Evolutionary conservation across 2,888 invertebrate genomes (phyloP).

Genomic region (Cyrtodaria siliqua): DNA sequence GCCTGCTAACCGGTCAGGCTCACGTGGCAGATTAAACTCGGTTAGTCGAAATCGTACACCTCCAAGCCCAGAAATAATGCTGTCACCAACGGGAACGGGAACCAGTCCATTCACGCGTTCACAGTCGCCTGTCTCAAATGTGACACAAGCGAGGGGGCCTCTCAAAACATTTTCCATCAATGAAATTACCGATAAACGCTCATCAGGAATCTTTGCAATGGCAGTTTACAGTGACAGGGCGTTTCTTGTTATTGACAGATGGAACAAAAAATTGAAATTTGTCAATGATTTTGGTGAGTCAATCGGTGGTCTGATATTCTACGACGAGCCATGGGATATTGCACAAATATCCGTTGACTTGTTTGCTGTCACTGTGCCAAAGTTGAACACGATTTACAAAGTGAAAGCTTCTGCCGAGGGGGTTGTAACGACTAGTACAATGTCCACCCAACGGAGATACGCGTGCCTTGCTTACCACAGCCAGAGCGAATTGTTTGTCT

Average conservation of each 20-base stretch:
- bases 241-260: conserved; percentile 56
- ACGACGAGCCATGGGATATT: conserved; percentile 63
- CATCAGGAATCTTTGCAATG: conserved; percentile 51
- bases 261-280: conserved; percentile 63
- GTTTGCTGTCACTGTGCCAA: conserved; percentile 59
- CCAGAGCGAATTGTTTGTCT: conserved; percentile 48
- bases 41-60: neutral
- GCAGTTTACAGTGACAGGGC: conserved; percentile 28
- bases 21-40: neutral
- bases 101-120: neutral
- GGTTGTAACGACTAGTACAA: conserved; percentile 37
- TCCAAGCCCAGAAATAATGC: too few species aligned
- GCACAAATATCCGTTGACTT: conserved; percentile 36
- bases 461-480: conserved; percentile 49
- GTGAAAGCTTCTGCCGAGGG: conserved; percentile 34
- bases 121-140: neutral
- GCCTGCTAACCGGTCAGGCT: conserved; percentile 5
- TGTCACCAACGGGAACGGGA: too few species aligned
- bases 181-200: conserved; percentile 49
- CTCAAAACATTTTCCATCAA: conserved; percentile 42
- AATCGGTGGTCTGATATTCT: conserved; percentile 53
- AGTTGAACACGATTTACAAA: conserved; percentile 51
- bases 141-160: conserved; percentile 18
- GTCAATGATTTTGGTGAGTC: conserved; percentile 47
- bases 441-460: conserved; percentile 48